Conservation (phyloP, 2,888 invertebrate species). For the Yponomeuta plumbellus region DNA sequence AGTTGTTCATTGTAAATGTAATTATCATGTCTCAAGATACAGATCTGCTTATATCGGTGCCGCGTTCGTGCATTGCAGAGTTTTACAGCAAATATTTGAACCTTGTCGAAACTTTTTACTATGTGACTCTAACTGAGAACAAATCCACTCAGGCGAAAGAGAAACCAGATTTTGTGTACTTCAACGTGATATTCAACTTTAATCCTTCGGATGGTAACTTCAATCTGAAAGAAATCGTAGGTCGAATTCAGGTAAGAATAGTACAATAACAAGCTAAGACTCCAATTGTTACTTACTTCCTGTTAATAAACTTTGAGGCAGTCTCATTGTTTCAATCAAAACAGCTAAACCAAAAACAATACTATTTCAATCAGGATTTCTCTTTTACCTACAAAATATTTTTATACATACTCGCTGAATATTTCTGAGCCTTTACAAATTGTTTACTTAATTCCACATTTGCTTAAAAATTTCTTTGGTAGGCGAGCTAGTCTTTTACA, state of each 20-base stretch:
- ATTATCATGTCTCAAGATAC: slow-evolving; percentile 56
- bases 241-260: slow-evolving; percentile 61
- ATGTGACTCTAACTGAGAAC: slow-evolving; percentile 64
- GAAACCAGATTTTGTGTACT: slow-evolving; percentile 59
- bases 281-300: neutral
- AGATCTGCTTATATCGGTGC: slow-evolving; percentile 60
- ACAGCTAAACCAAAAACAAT: neutral
- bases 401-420: too few relatives aligned
- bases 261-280: slow-evolving; percentile 13
- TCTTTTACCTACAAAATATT: too few relatives aligned
- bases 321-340: neutral
- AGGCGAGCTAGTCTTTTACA: too few relatives aligned
- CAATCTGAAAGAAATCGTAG: slow-evolving; percentile 56
- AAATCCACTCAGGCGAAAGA: slow-evolving; percentile 49
- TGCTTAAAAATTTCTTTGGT: too few relatives aligned
- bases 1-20: neutral
- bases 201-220: slow-evolving; percentile 60
- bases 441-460: too few relatives aligned
- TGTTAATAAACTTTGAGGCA: neutral
- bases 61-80: slow-evolving; percentile 58
- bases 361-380: neutral
- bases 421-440: too few relatives aligned
- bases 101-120: slow-evolving; percentile 72
- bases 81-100: slow-evolving; percentile 66
- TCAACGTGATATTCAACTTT: slow-evolving; percentile 62